Base-by-base conservation (phyloP, 1,140 invertebrate genomes). In the Dreissena polymorpha region DNA sequence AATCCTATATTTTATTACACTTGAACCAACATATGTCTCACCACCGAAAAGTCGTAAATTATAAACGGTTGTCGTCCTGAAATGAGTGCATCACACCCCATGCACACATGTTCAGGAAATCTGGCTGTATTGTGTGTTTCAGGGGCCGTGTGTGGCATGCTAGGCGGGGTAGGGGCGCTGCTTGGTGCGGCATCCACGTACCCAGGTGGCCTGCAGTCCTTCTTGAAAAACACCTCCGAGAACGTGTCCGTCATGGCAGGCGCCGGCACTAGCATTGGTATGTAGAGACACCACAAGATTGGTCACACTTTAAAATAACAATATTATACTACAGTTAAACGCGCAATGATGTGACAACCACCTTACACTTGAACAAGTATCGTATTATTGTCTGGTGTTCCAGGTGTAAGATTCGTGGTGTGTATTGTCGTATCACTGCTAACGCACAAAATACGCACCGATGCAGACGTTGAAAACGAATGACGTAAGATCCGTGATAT, bases 401-500 rank as follows among this genome's bases (percentile, higher is more conserved):
- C 39, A 39, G 39, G 39, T 39, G 39, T 39, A 8, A 88, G 86
- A 60, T 85, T 90, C 21, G 25, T 86, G 0, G 79, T 86, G 8
- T 88, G 86, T 49, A 60, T 90, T 10, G 60, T 88, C 23, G 71
- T 90, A 13, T 90, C 89, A 0, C 82, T 83, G 13, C 50, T 83
- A 13, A 90, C 89, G 0, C 86, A 89, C 78, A 76, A 84, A 49
- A 86, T 90, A 18, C 82, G 81, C 6, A 49, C 49, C 14, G 55
- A 76, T 18, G 70, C 16, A 27, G 82, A 86, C 49, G 73, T 60
- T 7, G 67, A 70, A 23, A 80, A 67, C 23, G 89, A 91, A 73
- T 93, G 92, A 92, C 86, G 89, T 68, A 91, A 90, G 80, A 88
- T 91, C 7, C 82, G 91, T 16, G 88, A 93, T 63, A 93, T 93